Conservation (phyloP, 2,888 invertebrate genomes). For the Ischnura elegans region DNA sequence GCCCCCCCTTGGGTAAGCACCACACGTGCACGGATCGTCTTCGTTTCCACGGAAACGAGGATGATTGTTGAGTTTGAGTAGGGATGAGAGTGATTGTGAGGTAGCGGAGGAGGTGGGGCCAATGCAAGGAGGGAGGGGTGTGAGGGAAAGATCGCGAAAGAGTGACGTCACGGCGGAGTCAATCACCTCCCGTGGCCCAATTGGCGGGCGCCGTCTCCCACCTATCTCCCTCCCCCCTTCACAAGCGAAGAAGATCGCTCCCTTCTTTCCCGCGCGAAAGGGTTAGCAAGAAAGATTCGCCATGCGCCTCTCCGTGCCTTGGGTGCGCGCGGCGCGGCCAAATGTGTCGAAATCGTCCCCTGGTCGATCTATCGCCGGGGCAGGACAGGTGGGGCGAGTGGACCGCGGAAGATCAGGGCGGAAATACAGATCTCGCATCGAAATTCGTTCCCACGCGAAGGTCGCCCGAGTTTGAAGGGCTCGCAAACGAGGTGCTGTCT, state of each 20-base stretch:
- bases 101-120: neutral
- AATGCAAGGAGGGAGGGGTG: neutral
- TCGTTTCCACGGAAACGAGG: neutral
- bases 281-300: conserved; percentile 18
- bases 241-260: neutral
- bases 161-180: conserved; percentile 60
- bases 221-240: neutral
- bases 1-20: too few species aligned
- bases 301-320: neutral
- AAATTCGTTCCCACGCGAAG: neutral
- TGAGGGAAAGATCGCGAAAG: neutral
- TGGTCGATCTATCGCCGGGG: conserved; percentile 12
- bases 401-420: neutral
- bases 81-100: neutral
- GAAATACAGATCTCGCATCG: neutral
- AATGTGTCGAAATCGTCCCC: conserved; percentile 43
- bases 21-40: neutral
- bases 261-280: neutral
- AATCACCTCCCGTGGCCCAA: conserved; percentile 64
- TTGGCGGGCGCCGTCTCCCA: neutral
- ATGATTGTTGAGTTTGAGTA: neutral
- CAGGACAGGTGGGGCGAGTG: neutral
- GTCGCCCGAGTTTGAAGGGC: neutral
- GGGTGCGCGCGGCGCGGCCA: neutral
- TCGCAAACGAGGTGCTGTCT: neutral